Evolutionary conservation across 2,888 invertebrate genomes (phyloP).

Genomic region (Linyphia triangularis): DNA sequence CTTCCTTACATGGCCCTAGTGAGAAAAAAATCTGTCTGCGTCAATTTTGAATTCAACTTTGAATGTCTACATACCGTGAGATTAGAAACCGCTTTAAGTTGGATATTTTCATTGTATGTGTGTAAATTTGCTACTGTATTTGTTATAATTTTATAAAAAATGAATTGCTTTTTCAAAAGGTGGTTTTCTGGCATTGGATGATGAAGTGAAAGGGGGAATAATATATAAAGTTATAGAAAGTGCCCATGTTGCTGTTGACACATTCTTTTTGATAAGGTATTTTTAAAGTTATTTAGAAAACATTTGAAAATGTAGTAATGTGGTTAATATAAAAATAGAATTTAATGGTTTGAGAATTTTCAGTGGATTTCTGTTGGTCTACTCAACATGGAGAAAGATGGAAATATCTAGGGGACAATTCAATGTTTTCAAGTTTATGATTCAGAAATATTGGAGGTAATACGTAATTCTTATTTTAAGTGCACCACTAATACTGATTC

Average conservation of each 20-base stretch:
- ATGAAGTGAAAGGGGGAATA: not conserved
- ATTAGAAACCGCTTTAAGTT: not conserved
- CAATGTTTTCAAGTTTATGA: slow-evolving; percentile 55
- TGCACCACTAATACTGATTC: not conserved
- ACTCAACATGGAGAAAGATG: slow-evolving; percentile 79
- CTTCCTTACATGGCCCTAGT: not conserved
- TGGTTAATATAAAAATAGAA: not conserved
- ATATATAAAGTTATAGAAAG: slow-evolving; percentile 78
- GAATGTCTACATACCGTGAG: too few species aligned
- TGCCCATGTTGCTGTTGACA: slow-evolving; percentile 80
- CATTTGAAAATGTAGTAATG: not conserved
- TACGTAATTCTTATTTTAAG: not conserved
- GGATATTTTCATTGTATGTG: not conserved
- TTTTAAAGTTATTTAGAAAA: not conserved
- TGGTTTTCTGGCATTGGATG: not conserved
- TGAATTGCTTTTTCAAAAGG: not conserved
- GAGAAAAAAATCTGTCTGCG: not conserved
- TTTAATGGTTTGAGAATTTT: not conserved
- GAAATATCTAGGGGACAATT: slow-evolving; percentile 77
- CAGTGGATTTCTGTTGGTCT: slow-evolving; percentile 80
- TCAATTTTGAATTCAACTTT: too few species aligned
- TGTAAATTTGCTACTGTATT: not conserved
- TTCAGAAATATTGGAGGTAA: slow-evolving; percentile 75
- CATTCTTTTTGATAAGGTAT: slow-evolving; percentile 80
- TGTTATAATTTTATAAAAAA: too few species aligned